Evolutionary conservation across 2,113 vertebrate genomes (phyloP), one percentile per base, ranked within the genome.

Genomic region (Pavo muticus): DNA sequence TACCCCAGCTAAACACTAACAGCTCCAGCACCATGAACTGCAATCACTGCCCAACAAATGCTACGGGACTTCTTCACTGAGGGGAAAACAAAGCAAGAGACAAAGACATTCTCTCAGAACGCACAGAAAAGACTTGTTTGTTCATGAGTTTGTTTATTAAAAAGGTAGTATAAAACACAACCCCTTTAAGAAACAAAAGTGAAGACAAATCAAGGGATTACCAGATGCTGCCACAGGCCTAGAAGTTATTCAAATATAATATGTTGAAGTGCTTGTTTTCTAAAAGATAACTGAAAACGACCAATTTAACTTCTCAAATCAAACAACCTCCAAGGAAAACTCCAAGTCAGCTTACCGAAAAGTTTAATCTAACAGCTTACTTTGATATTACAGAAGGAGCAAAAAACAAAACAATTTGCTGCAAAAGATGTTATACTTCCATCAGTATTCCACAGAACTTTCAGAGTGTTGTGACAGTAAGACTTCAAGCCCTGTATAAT

Each of bases 161-260:
- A 97, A 96, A 97, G 95, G 78, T 88, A 94, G 88, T 95, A 94
- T 91, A 94, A 96, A 97, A 94, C 90, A 96, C 85, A 88, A 96
- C 93, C 90, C 93, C 88, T 94, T 96, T 90, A 95, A 91, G 84
- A 94, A 97, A 97, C 95, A 95, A 97, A 96, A 88, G 24, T 86
- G 64, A 91, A 88, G 82, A 77, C 81, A 94, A 91, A 89, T 14
- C 37, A 83, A 91, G 67, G 85, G 82, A 90, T 85, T 88, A 61
- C 56, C 72, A 77, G 90, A 84, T 27, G 72, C 68, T 74, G 24
- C 44, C 88, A 84, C 56, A 95, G 67, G n/a, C 60, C 56, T 91
- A 88, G 57, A 72, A 71, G 91, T 54, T 71, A 84, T 35, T 56
- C 52, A 64, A 84, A 74, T 63, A 60, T 4, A 27, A 14, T 11